Base-by-base conservation (phyloP, 2,888 invertebrate genomes). In the Lycaena phlaeas region DNA sequence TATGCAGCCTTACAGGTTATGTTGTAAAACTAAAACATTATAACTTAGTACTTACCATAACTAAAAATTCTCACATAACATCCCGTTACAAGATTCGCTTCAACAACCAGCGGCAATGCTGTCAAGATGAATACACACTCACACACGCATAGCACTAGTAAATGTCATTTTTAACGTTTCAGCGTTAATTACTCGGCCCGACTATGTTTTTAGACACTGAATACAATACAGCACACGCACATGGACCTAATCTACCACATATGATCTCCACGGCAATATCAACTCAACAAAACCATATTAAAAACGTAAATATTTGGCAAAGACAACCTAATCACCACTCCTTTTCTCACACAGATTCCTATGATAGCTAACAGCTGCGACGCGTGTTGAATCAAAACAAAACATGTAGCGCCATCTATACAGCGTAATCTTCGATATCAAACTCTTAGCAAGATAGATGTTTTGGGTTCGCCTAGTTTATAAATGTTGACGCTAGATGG, bases 301-400 rank as follows among this genome's bases (percentile, higher is more conserved):
- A 79, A 81, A 75, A 67, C 75, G 59, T 69, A 64, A 60, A 68
- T 72, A 76, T 76, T 74, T 64, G 61, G 59, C 67, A 69, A 78
- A 79, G 68, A 73, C 81, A 69, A 61, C 67, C 69, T 79, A 81
- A 77, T 81, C 82, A 84, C 84, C 84, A 84, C 82, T 84, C 84
- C 84, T 84, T 84, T 81, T 78, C 82, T 76, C 79, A 78, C 77
- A 74, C 76, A 71, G 65, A 70, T 72, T 77, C 79, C 75, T 78
- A 73, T 81, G 82, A 82, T 84, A 84, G 77, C 78, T 70, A 84
- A 84, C 81, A 81, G 82, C 81, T 81, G 82, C 81, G 78, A 77
- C 71, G 76, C 68, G 65, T 67, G 67, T 59, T 65, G 66, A 63
- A 78, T 71, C 78, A 79, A 77, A 84, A 84, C 82, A 82, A 81